A percentile compares a stretch with the other conserved stretches of the same genome.
phyloP scores from a whole-genome alignment of 1,140 invertebrate genomes.

The Bilobella aurantiaca region DNA sequence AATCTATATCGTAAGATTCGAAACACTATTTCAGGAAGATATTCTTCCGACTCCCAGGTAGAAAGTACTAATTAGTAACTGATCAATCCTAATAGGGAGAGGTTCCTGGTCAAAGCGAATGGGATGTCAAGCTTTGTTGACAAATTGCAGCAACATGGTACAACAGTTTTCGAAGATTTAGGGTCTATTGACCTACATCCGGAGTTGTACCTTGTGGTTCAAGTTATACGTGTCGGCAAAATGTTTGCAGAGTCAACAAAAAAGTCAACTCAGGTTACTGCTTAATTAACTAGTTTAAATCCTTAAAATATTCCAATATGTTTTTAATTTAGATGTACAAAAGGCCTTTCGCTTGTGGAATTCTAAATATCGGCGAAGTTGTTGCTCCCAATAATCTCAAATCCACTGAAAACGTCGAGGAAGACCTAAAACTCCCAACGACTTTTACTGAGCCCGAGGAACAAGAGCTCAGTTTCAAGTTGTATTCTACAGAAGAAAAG shows the following conservation, averaged over 20 bases:
- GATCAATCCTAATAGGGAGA: constrained; percentile 52
- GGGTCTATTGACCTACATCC: constrained; percentile 67
- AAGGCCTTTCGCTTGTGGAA: constrained; percentile 72
- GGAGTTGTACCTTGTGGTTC: constrained; percentile 74
- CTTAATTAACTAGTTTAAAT: background rate
- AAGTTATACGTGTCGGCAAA: constrained; percentile 74
- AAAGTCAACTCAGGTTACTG: constrained; percentile 46
- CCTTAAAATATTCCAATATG: background rate
- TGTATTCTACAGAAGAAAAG: constrained; percentile 78
- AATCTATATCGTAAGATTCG: constrained; percentile 44
- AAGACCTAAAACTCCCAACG: background rate
- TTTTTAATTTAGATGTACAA: constrained; percentile 45
- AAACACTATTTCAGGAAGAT: background rate
- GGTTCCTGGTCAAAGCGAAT: constrained; percentile 62
- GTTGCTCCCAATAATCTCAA: constrained; percentile 6
- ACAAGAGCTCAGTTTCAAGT: constrained; percentile 59
- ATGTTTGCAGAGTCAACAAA: constrained; percentile 68
- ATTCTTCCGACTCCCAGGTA: too few relatives aligned
- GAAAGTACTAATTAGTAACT: constrained; percentile 14
- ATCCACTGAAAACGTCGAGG: background rate
- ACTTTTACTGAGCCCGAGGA: constrained; percentile 41
- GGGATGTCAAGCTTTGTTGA: constrained; percentile 47
- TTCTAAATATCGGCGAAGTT: constrained; percentile 47
- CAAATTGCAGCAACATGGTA: constrained; percentile 53
- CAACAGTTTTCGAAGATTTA: constrained; percentile 47